Percentiles rank a stretch among this genome's conserved stretches.
Conservation (phyloP, 2,113 vertebrate species). For the Oceanites oceanicus region DNA sequence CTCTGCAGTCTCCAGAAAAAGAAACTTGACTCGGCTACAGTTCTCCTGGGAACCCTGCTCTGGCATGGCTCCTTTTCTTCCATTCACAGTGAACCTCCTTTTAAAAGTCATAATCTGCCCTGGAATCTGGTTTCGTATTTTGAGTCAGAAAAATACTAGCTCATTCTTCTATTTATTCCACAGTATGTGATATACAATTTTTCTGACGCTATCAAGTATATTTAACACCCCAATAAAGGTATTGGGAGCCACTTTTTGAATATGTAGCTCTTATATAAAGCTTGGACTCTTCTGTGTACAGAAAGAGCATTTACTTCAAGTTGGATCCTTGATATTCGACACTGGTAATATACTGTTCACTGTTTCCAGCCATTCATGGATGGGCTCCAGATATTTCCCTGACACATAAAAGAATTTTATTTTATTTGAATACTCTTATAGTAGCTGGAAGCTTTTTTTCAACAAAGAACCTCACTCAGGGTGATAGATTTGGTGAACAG, state of each 20-base stretch:
- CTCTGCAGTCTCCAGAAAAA: not conserved
- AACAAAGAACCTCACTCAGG: constrained; percentile 5
- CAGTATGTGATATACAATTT: not conserved
- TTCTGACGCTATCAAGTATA: not conserved
- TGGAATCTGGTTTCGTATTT: constrained; percentile 4
- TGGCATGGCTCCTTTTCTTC: constrained; percentile 9
- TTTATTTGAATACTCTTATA: constrained; percentile 14
- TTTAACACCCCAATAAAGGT: not conserved
- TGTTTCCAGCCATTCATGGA: constrained; percentile 32
- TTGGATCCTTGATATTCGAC: not conserved
- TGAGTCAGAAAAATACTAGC: constrained; percentile 4
- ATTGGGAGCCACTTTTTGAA: not conserved
- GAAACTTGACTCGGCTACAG: constrained; percentile 18
- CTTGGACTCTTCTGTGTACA: not conserved
- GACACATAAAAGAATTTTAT: constrained; percentile 22
- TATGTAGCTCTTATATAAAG: not conserved
- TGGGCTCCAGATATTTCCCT: constrained; percentile 30
- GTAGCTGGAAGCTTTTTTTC: constrained; percentile 38
- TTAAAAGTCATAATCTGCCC: constrained; percentile 13
- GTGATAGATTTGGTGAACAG: not conserved
- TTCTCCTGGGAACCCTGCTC: not conserved
- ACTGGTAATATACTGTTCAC: not conserved
- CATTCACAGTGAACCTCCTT: constrained; percentile 18
- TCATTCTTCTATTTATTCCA: constrained; percentile 6
- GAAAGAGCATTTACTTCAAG: not conserved